Conservation (phyloP, 2,113 vertebrate genomes). For the Aptenodytes forsteri region DNA sequence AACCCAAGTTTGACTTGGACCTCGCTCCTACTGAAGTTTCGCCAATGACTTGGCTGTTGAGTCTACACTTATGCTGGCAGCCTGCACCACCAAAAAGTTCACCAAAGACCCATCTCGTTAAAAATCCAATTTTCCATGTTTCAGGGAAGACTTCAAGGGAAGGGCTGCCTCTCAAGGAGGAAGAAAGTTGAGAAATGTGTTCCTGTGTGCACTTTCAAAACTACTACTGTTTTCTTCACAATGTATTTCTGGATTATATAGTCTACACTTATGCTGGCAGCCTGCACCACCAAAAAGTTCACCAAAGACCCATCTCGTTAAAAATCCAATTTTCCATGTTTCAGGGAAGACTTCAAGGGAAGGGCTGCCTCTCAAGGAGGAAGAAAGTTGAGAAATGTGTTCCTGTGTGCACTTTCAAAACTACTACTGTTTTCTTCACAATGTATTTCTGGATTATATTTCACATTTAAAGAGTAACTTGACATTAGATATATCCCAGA, state of each 20-base stretch:
- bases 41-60: background rate
- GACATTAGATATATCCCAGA: background rate
- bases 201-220: background rate
- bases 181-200: background rate
- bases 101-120: background rate
- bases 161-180: background rate
- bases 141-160: background rate
- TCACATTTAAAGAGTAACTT: background rate
- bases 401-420: background rate
- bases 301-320: background rate
- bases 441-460: background rate
- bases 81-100: background rate
- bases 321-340: background rate
- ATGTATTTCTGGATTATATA: too few species aligned
- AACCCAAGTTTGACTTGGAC: slow-evolving; percentile 3
- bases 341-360: background rate
- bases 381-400: background rate
- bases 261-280: background rate
- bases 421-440: background rate
- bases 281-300: background rate
- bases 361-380: background rate
- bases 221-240: too few species aligned
- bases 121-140: background rate
- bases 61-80: background rate
- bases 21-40: background rate